These are phyloP conservation scores for Omphaloscelis lunosa DNA, from an alignment of 2,888 invertebrate species.

Conservation along the genomic window DNA sequence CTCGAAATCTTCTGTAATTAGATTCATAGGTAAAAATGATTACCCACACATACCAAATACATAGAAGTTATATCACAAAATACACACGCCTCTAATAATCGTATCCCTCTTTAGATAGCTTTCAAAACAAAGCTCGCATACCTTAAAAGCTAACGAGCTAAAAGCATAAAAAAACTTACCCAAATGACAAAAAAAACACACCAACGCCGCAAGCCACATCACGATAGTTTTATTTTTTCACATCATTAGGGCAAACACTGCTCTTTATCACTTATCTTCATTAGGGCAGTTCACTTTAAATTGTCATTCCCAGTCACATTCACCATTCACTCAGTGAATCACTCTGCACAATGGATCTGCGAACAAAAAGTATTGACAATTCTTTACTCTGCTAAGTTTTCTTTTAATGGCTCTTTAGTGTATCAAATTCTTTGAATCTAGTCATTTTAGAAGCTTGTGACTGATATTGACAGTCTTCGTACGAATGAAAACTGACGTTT, in stretches of 20 bases:
- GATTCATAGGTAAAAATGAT: background rate
- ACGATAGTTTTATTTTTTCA: constrained; percentile 81
- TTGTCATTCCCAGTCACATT: constrained; percentile 60
- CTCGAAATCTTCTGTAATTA: background rate
- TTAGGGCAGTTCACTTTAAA: constrained; percentile 61
- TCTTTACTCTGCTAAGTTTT: constrained; percentile 30
- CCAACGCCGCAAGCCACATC: constrained; percentile 84
- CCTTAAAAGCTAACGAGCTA: constrained; percentile 44
- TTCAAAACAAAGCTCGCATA: constrained; percentile 23
- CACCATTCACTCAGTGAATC: constrained; percentile 47
- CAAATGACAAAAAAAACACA: constrained; percentile 83
- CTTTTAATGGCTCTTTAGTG: constrained; percentile 12
- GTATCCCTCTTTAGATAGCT: background rate
- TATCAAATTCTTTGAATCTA: constrained; percentile 7
- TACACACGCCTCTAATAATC: background rate
- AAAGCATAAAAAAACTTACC: constrained; percentile 75
- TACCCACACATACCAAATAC: background rate
- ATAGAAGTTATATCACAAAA: background rate
- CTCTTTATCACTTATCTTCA: constrained; percentile 71
- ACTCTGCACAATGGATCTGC: constrained; percentile 54
- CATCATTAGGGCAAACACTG: constrained; percentile 80
- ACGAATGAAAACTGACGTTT: background rate
- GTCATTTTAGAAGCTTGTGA: background rate
- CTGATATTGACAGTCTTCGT: background rate
- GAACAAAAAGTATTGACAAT: constrained; percentile 56